Percentiles rank a stretch among this genome's conserved stretches.
These are phyloP conservation scores for Pristionchus fissidentatus DNA, from an alignment of 2,888 invertebrate species.

Conservation along the genomic window DNA sequence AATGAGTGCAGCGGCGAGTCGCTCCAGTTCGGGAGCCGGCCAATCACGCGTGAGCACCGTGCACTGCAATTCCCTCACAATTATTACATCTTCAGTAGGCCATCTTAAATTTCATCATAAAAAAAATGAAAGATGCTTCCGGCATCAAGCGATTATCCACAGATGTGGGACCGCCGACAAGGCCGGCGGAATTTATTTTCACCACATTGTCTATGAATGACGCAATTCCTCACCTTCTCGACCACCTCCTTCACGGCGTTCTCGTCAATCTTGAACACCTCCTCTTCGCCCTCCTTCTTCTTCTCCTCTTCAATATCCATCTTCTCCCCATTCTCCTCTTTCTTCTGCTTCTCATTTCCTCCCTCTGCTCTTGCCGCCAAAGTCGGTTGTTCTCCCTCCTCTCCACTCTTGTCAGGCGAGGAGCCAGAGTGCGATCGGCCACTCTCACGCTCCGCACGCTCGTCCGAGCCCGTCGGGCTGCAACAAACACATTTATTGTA, in stretches of 20 bases:
- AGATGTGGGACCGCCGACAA: no score
- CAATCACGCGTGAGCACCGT: constrained; percentile 53
- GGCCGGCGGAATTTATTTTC: no score
- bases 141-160: no score
- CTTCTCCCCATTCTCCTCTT: neutral
- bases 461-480: neutral
- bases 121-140: no score
- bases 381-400: neutral
- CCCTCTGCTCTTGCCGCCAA: neutral
- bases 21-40: constrained; percentile 68
- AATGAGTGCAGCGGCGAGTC: constrained; percentile 64
- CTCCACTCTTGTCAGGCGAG: constrained; percentile 9
- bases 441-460: neutral
- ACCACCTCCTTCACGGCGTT: constrained; percentile 50
- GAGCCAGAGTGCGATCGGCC: neutral
- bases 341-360: neutral
- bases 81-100: no score
- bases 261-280: constrained; percentile 51
- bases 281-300: neutral
- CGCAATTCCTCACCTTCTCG: constrained; percentile 41
- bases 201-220: neutral
- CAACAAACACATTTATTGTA: no score
- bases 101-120: no score
- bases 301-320: neutral
- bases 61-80: constrained; percentile 18